phyloP scores from a whole-genome alignment of 2,888 invertebrate species.

The Rhodophaea formosa region DNA sequence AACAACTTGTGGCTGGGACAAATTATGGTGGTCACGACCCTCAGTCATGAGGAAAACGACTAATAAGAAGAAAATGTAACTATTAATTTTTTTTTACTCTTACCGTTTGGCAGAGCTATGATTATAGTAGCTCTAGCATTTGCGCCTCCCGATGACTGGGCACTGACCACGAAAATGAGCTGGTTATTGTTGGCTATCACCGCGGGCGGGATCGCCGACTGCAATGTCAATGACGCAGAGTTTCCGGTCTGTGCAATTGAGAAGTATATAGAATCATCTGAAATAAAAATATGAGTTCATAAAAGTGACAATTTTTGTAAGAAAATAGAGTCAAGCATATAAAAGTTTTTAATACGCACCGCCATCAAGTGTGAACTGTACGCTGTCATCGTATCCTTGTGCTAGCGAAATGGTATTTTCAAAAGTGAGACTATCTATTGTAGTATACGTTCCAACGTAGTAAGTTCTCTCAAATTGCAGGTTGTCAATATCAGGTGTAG shows the following conservation, averaged over 20 bases:
- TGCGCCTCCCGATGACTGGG: slow-evolving; percentile 22
- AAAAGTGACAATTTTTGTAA: not conserved
- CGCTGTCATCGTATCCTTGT: slow-evolving; percentile 33
- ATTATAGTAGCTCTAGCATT: slow-evolving; percentile 28
- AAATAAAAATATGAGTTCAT: not conserved
- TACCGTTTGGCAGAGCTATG: slow-evolving; percentile 29
- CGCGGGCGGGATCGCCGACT: not conserved
- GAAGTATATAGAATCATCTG: slow-evolving; percentile 22
- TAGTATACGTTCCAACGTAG: slow-evolving; percentile 27
- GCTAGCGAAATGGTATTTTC: slow-evolving; percentile 28
- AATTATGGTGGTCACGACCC: too few relatives aligned
- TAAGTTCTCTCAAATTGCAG: slow-evolving; percentile 29
- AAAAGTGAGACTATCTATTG: slow-evolving; percentile 31
- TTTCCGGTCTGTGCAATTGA: not conserved
- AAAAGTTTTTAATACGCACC: slow-evolving; percentile 22
- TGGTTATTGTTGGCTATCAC: slow-evolving; percentile 24
- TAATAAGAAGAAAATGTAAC: too few relatives aligned
- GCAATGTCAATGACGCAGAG: slow-evolving; percentile 6
- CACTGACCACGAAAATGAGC: slow-evolving; percentile 27
- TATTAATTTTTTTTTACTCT: too few relatives aligned
- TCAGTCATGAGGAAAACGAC: too few relatives aligned
- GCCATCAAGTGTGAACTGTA: slow-evolving; percentile 38
- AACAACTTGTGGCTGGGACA: too few relatives aligned
- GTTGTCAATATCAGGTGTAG: slow-evolving; percentile 8
- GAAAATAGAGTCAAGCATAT: not conserved